Conservation (phyloP, 2,797 vertebrate species). For the Paedocypris micromegethes region DNA sequence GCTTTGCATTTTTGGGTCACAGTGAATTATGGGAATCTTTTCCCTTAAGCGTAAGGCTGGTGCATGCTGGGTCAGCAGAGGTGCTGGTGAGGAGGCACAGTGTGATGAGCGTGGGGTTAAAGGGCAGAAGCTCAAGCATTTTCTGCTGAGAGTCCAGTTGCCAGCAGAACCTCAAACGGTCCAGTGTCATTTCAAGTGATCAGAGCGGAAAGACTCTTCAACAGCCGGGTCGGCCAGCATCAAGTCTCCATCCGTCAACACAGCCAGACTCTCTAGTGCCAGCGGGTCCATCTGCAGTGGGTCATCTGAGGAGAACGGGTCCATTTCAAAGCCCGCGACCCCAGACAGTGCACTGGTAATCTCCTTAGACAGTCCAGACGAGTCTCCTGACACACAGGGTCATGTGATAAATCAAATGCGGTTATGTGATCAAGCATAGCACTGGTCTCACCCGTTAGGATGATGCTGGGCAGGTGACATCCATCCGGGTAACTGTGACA, state of each 20-base stretch:
- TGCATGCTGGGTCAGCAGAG: background rate
- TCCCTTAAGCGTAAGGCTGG: background rate
- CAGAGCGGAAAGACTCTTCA: constrained; percentile 88
- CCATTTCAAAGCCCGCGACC: constrained; percentile 86
- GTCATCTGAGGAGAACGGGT: constrained; percentile 76
- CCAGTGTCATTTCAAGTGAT: constrained; percentile 74
- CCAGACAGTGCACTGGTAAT: constrained; percentile 82
- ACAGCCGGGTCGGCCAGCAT: constrained; percentile 84
- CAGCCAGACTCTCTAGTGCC: constrained; percentile 77
- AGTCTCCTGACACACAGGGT: constrained; percentile 66
- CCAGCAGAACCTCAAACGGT: constrained; percentile 31
- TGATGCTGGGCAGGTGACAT: constrained; percentile 80
- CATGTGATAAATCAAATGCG: background rate
- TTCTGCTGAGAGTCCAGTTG: constrained; percentile 44
- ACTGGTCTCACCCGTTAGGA: constrained; percentile 75
- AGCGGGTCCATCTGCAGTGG: constrained; percentile 80
- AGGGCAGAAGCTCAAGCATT: constrained; percentile 36
- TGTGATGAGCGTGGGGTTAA: constrained; percentile 9
- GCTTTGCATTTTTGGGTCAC: too few relatives aligned
- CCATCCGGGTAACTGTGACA: constrained; percentile 60
- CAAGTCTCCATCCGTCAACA: constrained; percentile 82
- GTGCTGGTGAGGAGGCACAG: background rate
- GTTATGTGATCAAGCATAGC: too few relatives aligned
- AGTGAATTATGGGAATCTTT: too few relatives aligned
- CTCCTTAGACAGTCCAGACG: constrained; percentile 86